Percentiles rank a stretch among this genome's conserved stretches.
These are phyloP conservation scores for Atherinomorus stipes DNA, from an alignment of 2,113 vertebrate species.

Conservation along the genomic window DNA sequence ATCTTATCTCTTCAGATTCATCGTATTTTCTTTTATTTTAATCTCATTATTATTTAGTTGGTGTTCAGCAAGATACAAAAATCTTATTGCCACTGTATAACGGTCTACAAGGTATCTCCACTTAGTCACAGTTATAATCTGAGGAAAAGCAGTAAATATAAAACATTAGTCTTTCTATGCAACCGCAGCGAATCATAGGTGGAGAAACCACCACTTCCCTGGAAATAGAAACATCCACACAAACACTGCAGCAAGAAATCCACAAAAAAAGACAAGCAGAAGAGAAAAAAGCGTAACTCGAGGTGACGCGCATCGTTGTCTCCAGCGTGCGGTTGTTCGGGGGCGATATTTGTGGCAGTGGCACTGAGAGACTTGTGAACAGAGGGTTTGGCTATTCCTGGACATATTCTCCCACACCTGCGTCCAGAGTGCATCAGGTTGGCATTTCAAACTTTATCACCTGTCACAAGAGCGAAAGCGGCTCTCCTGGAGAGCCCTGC, in stretches of 20 bases:
- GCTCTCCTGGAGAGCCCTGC: constrained; percentile 46
- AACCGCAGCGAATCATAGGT: not conserved
- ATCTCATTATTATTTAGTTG: no score
- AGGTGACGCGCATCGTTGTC: constrained; percentile 59
- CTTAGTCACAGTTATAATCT: no score
- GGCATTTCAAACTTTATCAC: constrained; percentile 76
- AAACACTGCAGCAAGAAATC: constrained; percentile 3
- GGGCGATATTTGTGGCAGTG: constrained; percentile 33
- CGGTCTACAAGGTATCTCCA: no score
- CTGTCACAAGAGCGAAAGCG: constrained; percentile 70
- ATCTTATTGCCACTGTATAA: no score
- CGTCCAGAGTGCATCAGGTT: constrained; percentile 38
- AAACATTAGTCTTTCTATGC: no score
- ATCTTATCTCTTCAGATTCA: no score
- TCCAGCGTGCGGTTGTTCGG: constrained; percentile 16
- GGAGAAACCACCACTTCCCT: not conserved
- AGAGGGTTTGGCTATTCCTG: constrained; percentile 65
- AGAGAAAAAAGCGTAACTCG: constrained; percentile 1
- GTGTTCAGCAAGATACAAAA: no score
- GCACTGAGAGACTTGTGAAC: constrained; percentile 65
- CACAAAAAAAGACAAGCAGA: constrained; percentile 10
- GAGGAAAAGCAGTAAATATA: no score
- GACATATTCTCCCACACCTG: constrained; percentile 69
- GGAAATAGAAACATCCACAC: constrained; percentile 8
- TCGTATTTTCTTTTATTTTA: no score